Base-by-base conservation (phyloP, 2,113 vertebrate genomes). In the Anas platyrhynchos region DNA sequence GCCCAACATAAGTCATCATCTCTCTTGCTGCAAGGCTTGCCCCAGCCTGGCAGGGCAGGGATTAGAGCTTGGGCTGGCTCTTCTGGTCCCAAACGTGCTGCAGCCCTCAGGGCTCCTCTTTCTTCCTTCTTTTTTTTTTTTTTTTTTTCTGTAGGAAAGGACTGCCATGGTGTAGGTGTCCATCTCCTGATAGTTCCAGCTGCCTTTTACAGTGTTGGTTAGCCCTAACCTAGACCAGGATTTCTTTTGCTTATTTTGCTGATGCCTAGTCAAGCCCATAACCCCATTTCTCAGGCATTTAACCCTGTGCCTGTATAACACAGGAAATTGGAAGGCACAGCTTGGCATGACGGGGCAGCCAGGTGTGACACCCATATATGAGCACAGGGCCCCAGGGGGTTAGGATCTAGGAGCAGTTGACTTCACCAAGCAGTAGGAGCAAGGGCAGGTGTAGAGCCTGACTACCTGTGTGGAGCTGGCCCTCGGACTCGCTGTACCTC, bases 291-390 rank as follows among this genome's bases (percentile, higher is more conserved):
- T 76, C 78, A 79, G 77, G 48, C 69, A 22, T 94, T 93, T 88
- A 79, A 71, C 86, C 54, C 81, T 77, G 73, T 61, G 32, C 48
- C 76, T n/a, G 0, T 54, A 3, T 9, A 59, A 3, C 6, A 2
- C 86, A 17, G 72, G 41, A 59, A 11, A 66, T 21, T 23, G 41
- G 27, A 74, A 23, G 5, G 10, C 2, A 1, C 43, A 67, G 76
- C 27, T 66, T 0, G 1, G 23, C 0, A 8, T 56, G 32, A 0
- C 0, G 15, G 23, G 50, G 44, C 90, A 41, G n/a, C 6, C 46
- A 13, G 50, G 72, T 43, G 25, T 15, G n/a, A 20, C 43, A 13
- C n/a, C 46, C 20, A 21, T 4, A 46, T 46, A 46, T 21, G 72
- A 63, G 50, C n/a, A 41, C 46, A 21, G 83, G 27, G 52, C 65